Percentiles rank a stretch among this genome's conserved stretches.
Evolutionary conservation across 2,797 vertebrate species (phyloP).

Genomic region (Spinibarbus caldwelli): DNA sequence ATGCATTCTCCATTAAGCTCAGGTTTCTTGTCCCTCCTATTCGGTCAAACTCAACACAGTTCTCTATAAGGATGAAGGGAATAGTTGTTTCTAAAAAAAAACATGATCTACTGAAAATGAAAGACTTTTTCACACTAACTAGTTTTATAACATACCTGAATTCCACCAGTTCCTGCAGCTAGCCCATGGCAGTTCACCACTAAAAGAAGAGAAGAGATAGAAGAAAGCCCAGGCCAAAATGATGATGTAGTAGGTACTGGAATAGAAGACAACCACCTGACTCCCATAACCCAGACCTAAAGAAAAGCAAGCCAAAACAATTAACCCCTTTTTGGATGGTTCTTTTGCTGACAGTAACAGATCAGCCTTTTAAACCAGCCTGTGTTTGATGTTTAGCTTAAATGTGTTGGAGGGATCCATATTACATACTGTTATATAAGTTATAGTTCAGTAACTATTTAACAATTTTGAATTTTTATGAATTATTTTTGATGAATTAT

Average conservation of each 20-base stretch:
- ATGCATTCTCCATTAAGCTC: constrained; percentile 71
- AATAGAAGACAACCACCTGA: constrained; percentile 69
- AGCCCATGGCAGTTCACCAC: constrained; percentile 77
- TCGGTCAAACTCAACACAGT: constrained; percentile 85
- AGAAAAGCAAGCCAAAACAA: constrained; percentile 20
- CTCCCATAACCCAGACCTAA: constrained; percentile 69
- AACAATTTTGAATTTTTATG: no score
- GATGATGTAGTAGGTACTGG: constrained; percentile 68
- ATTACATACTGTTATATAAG: neutral
- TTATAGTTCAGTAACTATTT: neutral
- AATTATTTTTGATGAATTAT: neutral
- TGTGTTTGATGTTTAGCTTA: neutral
- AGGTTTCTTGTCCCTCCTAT: constrained; percentile 67
- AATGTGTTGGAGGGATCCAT: neutral
- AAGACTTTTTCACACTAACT: neutral
- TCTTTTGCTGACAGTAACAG: neutral
- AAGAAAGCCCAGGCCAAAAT: constrained; percentile 71
- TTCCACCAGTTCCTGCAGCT: constrained; percentile 81
- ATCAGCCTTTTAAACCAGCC: neutral
- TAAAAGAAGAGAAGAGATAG: constrained; percentile 81
- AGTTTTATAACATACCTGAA: constrained; percentile 67
- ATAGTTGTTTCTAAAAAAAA: neutral
- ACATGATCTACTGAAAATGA: neutral
- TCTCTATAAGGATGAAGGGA: constrained; percentile 63
- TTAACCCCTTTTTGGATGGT: neutral